Evolutionary conservation across 2,888 invertebrate species (phyloP), one percentile per base, ranked within the genome.

Genomic region (Microctonus aethiopoides): DNA sequence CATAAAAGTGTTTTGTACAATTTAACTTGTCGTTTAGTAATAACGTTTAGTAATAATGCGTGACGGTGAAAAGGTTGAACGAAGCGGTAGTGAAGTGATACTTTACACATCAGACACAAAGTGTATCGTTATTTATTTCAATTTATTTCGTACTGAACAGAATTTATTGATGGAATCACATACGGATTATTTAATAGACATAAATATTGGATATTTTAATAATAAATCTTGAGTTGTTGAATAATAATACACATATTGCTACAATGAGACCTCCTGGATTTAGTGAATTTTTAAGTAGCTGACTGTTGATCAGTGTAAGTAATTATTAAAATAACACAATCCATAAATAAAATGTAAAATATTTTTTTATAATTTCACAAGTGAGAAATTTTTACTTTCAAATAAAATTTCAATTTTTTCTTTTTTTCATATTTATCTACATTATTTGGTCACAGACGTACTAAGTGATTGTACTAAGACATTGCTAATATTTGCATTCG

Each of bases 281-380:
- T 36, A 67, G 70, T 56, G 68, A 72, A 72, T 57, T 68, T 63
- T 64, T 71, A 71, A 73, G 69, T 73, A 75, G 75, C 77, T 76
- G 74, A 76, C 72, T 73, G 71, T 64, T 64, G 68, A 67, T 72
- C 73, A 69, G 72, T 71, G 76, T 79, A 69, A 77, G 77, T 77
- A 73, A 26, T 9, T 11, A 39, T 2, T 16, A 29, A 9, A 39
- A 56, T 13, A 39, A 24, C 7, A 65, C 13, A 26, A n/a, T n/a
- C n/a, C n/a, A n/a, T n/a, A n/a, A 22, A 32, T 39, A n/a, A 52
- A 24, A 61, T 39, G 13, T 13, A 11, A 4, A 11, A 36, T 4
- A n/a, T 10, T 57, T 60, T 60, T 59, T 34, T 16, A 60, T 29
- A 3, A 32, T 16, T 24, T n/a, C 29, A 46, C 46, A 5, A 16